phyloP scores from a whole-genome alignment of 2,113 vertebrate genomes.

The Chaenocephalus aceratus region DNA sequence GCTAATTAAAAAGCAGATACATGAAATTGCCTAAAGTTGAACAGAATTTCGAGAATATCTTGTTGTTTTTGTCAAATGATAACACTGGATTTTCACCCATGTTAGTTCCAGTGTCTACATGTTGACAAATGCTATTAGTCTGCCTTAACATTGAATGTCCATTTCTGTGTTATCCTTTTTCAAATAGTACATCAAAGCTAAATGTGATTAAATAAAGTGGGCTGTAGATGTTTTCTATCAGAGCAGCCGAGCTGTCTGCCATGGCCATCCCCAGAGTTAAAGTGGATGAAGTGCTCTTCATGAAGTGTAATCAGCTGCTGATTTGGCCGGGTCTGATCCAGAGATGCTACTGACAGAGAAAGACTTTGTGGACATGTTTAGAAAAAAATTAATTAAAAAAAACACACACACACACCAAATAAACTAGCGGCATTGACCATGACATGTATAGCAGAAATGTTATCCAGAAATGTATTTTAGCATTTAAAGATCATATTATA shows the following conservation, averaged over 20 bases:
- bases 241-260: background rate
- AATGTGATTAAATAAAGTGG: background rate
- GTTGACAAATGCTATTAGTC: background rate
- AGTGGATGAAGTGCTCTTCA: slow-evolving; percentile 10
- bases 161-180: background rate
- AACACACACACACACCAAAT: background rate
- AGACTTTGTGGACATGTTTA: background rate
- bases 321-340: slow-evolving; percentile 12
- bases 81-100: background rate
- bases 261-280: background rate
- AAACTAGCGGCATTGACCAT: too few species aligned
- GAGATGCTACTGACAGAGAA: background rate
- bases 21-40: background rate
- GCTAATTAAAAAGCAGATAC: background rate
- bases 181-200: background rate
- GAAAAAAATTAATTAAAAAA: background rate
- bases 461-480: background rate
- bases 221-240: slow-evolving; percentile 1
- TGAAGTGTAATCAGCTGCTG: slow-evolving; percentile 1
- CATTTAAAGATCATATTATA: background rate
- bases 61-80: background rate
- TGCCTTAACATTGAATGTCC: background rate
- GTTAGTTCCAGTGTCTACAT: background rate
- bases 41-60: background rate
- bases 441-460: too few species aligned